Evolutionary conservation across 2,888 invertebrate genomes (phyloP).

Genomic region (Protodeltote pygarga): DNA sequence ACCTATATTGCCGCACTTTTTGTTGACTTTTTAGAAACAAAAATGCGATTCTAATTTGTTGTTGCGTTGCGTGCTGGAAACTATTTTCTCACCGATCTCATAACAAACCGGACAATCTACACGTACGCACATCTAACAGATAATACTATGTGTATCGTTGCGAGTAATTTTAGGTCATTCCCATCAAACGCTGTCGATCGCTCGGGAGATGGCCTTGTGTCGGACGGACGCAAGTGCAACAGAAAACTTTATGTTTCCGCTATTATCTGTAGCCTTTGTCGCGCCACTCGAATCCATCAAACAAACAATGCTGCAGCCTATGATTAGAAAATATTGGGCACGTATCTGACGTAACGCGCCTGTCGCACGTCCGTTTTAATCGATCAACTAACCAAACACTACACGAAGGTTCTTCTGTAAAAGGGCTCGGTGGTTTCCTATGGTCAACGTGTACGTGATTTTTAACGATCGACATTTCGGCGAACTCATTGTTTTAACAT

Average conservation of each 20-base stretch:
- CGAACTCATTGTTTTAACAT: slow-evolving; percentile 66
- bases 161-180: slow-evolving; percentile 79
- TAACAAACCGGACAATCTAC: slow-evolving; percentile 56
- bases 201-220: slow-evolving; percentile 65
- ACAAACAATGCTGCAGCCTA: slow-evolving; percentile 58
- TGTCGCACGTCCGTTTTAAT: slow-evolving; percentile 49
- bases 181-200: slow-evolving; percentile 56
- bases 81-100: slow-evolving; percentile 56
- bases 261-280: slow-evolving; percentile 60
- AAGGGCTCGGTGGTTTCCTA: slow-evolving; percentile 57
- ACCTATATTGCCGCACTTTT: slow-evolving; percentile 42
- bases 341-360: slow-evolving; percentile 56
- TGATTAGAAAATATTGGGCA: slow-evolving; percentile 59
- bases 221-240: slow-evolving; percentile 46
- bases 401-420: slow-evolving; percentile 64
- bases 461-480: slow-evolving; percentile 51
- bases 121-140: slow-evolving; percentile 52
- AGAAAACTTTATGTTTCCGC: slow-evolving; percentile 57
- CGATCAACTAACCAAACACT: slow-evolving; percentile 57
- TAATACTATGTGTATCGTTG: slow-evolving; percentile 62
- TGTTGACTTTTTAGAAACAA: slow-evolving; percentile 48
- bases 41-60: slow-evolving; percentile 50
- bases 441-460: slow-evolving; percentile 59
- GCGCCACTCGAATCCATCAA: slow-evolving; percentile 54
- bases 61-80: slow-evolving; percentile 53